Conservation (phyloP, 2,113 vertebrate genomes). For the Clupea harengus region DNA sequence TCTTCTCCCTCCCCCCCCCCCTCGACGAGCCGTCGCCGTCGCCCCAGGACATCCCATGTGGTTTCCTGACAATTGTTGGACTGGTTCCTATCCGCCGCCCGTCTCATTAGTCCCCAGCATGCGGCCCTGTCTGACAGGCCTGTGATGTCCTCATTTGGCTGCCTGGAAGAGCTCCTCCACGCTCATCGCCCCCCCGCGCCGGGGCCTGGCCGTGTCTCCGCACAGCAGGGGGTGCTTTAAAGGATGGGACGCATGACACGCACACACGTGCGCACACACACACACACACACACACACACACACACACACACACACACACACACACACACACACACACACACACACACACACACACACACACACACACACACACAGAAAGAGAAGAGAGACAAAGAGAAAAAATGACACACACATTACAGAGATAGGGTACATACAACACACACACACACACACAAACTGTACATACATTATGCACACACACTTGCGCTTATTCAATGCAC, state of each 20-base stretch:
- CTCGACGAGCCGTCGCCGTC: background rate
- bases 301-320: background rate
- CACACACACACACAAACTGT: background rate
- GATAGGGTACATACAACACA: background rate
- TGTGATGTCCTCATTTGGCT: conserved; percentile 17
- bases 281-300: background rate
- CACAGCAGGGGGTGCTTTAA: background rate
- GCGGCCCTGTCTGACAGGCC: background rate
- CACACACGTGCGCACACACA: background rate
- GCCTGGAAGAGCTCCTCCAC: background rate
- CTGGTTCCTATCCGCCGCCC: background rate
- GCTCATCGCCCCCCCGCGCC: background rate
- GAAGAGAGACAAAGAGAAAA: background rate
- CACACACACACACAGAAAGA: background rate
- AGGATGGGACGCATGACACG: background rate
- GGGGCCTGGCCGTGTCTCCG: background rate
- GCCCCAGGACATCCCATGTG: background rate
- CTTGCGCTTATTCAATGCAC: background rate
- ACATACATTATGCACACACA: background rate
- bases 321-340: background rate
- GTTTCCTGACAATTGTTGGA: background rate
- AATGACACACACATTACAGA: background rate
- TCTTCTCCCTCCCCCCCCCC: background rate
- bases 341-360: too few species aligned
- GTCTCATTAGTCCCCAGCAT: conserved; percentile 12